A percentile compares a stretch with the other conserved stretches of the same genome.
These are phyloP conservation scores for Sitophilus oryzae DNA, from an alignment of 1,140 invertebrate genomes.

Conservation along the genomic window DNA sequence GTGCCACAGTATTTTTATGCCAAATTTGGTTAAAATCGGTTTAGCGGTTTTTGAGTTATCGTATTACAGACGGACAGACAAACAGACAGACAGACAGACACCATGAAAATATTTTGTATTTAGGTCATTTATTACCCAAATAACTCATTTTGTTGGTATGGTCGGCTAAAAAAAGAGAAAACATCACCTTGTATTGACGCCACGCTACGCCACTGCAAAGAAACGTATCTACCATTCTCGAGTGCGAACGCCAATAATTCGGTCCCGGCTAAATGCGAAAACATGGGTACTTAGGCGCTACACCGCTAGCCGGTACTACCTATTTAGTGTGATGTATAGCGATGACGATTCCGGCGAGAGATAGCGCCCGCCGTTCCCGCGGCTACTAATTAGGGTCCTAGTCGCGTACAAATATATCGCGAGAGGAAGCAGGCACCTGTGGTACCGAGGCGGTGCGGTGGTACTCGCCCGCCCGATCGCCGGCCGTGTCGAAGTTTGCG, in stretches of 20 bases:
- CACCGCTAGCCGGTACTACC: constrained; percentile 19
- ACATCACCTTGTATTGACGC: no score
- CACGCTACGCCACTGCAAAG: no score
- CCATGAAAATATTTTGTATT: no score
- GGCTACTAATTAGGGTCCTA: constrained; percentile 24
- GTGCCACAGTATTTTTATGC: no score
- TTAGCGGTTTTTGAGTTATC: no score
- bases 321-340: constrained; percentile 25
- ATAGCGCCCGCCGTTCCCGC: constrained; percentile 19
- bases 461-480: no score
- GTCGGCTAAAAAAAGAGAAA: no score
- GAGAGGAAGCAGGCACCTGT: constrained; percentile 18
- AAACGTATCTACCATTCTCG: constrained; percentile 16
- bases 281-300: constrained; percentile 23
- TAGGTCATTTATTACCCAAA: no score
- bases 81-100: no score
- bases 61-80: no score
- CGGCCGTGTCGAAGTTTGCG: neutral
- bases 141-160: no score
- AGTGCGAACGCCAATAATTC: constrained; percentile 19
- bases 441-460: constrained; percentile 6
- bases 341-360: constrained; percentile 16
- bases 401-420: constrained; percentile 17
- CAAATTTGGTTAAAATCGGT: no score
- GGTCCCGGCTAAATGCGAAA: constrained; percentile 18